phyloP scores from a whole-genome alignment of 2,797 vertebrate species.

The Silurus lanzhouensis region DNA sequence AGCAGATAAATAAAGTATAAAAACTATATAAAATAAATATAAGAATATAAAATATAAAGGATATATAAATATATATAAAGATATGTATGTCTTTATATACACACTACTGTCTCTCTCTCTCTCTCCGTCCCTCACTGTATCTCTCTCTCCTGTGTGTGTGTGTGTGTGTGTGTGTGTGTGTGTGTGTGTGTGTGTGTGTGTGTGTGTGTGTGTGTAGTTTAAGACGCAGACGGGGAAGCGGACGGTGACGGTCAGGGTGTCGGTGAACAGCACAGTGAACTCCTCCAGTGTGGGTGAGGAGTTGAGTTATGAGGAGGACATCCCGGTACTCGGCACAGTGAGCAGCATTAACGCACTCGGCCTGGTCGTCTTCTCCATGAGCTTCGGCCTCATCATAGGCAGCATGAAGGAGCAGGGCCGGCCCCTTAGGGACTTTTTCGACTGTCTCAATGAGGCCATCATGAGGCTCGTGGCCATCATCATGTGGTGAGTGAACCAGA shows the following conservation, averaged over 20 bases:
- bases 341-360: conserved; percentile 90
- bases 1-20: too few species aligned
- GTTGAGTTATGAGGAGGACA: conserved; percentile 77
- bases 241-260: conserved; percentile 71
- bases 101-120: background rate
- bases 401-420: conserved; percentile 79
- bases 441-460: conserved; percentile 82
- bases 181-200: background rate
- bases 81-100: conserved; percentile 60
- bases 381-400: conserved; percentile 82
- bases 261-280: conserved; percentile 77
- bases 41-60: too few species aligned
- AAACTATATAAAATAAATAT: too few species aligned
- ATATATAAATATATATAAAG: too few species aligned
- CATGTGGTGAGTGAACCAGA: conserved; percentile 75
- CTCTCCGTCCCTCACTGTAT: background rate
- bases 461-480: conserved; percentile 83
- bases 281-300: conserved; percentile 51
- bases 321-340: conserved; percentile 85
- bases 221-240: conserved; percentile 89
- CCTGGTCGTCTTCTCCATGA: conserved; percentile 82
- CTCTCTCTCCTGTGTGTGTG: background rate
- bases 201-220: conserved; percentile 71
- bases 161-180: background rate
- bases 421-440: conserved; percentile 80